Evolutionary conservation across 2,113 vertebrate genomes (phyloP).

Genomic region (Peucedramus taeniatus): DNA sequence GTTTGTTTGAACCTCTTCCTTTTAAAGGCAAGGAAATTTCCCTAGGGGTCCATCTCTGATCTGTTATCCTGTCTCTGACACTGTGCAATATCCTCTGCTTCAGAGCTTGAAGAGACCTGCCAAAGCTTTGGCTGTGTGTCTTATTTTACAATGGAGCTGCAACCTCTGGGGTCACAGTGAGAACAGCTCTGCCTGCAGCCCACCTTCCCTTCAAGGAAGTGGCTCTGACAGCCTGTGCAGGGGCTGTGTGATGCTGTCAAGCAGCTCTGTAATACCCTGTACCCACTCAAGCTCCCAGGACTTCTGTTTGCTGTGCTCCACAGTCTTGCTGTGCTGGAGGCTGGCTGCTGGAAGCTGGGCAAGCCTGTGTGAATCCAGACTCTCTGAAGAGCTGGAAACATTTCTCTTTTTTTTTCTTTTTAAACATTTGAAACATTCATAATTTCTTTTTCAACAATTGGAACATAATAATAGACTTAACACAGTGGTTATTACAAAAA

Average conservation of each 20-base stretch:
- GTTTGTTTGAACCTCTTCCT: conserved; percentile 65
- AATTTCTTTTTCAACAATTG: neutral
- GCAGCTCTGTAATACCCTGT: neutral
- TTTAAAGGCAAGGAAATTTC: conserved; percentile 50
- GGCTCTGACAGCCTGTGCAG: neutral
- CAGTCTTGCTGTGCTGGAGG: neutral
- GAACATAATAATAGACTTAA: neutral
- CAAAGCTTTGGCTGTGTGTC: neutral
- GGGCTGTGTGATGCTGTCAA: neutral
- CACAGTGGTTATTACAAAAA: neutral
- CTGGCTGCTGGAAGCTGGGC: neutral
- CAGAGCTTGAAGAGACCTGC: conserved; percentile 40
- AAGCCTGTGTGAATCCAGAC: neutral
- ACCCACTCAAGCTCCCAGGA: neutral
- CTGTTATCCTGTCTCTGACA: conserved; percentile 27
- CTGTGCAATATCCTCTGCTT: conserved; percentile 28
- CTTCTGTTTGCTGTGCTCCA: neutral
- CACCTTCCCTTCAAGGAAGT: neutral
- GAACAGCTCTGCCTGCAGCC: neutral
- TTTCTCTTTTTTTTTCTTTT: neutral
- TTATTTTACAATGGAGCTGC: neutral
- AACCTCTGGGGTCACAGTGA: neutral
- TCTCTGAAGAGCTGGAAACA: neutral
- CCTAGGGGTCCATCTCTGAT: conserved; percentile 54
- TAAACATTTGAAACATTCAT: neutral